These are phyloP conservation scores for Crypturellus tataupa DNA, from an alignment of 2,797 vertebrate genomes.

Conservation along the genomic window DNA sequence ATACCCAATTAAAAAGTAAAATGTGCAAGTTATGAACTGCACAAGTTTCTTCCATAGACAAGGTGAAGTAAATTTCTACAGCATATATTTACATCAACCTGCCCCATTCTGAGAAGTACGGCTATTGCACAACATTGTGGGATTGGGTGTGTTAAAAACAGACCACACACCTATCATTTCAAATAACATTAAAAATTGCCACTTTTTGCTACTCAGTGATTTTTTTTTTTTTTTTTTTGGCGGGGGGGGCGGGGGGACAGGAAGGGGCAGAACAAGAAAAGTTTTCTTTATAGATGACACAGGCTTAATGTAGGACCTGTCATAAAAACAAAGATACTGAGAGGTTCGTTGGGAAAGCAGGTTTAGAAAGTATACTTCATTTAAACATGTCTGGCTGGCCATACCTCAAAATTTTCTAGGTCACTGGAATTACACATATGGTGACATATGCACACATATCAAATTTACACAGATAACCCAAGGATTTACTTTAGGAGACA, in stretches of 20 bases:
- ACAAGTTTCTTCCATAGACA: neutral
- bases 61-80: constrained; percentile 13
- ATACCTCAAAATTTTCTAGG: neutral
- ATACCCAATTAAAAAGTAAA: neutral
- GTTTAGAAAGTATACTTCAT: neutral
- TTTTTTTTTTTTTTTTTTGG: neutral
- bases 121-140: neutral
- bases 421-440: neutral
- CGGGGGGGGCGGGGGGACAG: too few relatives aligned
- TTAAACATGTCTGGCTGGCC: neutral
- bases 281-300: neutral
- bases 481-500: neutral
- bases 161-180: neutral
- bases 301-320: neutral
- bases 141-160: neutral
- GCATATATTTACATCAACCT: neutral
- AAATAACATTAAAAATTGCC: neutral
- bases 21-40: neutral
- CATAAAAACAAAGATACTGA: neutral
- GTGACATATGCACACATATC: neutral
- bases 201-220: neutral
- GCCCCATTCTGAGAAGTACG: neutral
- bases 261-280: neutral
- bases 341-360: neutral
- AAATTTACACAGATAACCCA: neutral